A percentile compares a stretch with the other conserved stretches of the same genome.
phyloP scores from a whole-genome alignment of 1,140 invertebrate genomes.

The Pachyrhynchus sulphureomaculatus region DNA sequence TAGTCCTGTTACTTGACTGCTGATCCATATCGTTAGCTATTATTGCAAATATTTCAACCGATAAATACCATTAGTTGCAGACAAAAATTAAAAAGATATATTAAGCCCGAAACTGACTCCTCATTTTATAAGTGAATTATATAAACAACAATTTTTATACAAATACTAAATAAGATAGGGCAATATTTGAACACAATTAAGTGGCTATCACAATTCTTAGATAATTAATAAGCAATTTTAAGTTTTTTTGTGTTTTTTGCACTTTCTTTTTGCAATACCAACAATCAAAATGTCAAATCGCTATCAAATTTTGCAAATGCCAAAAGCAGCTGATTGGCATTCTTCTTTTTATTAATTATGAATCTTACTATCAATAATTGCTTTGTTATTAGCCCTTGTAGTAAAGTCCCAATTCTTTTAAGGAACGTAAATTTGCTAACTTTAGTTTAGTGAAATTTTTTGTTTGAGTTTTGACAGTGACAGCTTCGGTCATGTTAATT shows the following conservation, averaged over 20 bases:
- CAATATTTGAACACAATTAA: not conserved
- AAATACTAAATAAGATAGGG: not conserved
- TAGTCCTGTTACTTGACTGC: not conserved
- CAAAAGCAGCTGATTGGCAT: not conserved
- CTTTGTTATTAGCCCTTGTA: not conserved
- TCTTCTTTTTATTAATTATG: not conserved
- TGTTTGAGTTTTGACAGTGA: slow-evolving; percentile 1
- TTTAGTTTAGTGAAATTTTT: not conserved
- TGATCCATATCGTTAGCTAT: not conserved
- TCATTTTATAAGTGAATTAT: no score
- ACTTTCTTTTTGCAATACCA: no score
- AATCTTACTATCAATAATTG: not conserved
- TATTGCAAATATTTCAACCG: no score
- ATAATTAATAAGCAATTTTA: not conserved
- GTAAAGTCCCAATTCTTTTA: not conserved
- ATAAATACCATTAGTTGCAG: no score
- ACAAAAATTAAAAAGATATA: no score
- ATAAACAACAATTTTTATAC: no score
- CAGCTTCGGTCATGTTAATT: not conserved
- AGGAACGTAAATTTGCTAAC: not conserved
- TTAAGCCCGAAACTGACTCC: no score
- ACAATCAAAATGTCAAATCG: no score
- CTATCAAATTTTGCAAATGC: not conserved
- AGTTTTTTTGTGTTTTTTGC: no score
- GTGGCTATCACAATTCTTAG: not conserved